These are phyloP conservation scores for Chironomus tentans DNA, from an alignment of 2,888 invertebrate species.

Conservation along the genomic window DNA sequence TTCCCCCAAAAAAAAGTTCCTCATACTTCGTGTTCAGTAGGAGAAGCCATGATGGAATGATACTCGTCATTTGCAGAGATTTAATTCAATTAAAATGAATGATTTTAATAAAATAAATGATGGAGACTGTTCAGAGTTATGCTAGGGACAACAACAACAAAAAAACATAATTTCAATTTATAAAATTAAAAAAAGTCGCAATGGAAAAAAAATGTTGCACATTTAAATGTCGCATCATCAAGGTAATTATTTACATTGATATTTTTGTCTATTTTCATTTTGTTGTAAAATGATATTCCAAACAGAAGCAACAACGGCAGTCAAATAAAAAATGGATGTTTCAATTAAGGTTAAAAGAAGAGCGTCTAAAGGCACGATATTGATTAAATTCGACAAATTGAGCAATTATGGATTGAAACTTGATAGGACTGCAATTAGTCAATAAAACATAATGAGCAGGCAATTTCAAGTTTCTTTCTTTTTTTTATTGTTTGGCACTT, in stretches of 20 bases:
- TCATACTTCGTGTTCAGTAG: too few species aligned
- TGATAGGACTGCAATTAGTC: neutral
- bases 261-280: too few species aligned
- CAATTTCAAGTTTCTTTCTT: neutral
- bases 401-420: neutral
- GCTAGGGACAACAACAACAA: too few species aligned
- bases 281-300: too few species aligned
- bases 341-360: neutral
- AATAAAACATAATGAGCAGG: neutral
- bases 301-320: too few species aligned
- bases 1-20: too few species aligned
- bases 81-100: conserved; percentile 6
- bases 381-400: neutral
- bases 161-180: too few species aligned
- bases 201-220: too few species aligned
- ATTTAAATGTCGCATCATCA: too few species aligned
- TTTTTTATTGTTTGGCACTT: too few species aligned
- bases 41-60: neutral
- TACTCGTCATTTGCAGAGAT: conserved; percentile 5
- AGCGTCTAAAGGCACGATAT: neutral
- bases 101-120: neutral
- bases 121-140: neutral
- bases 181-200: too few species aligned
- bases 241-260: too few species aligned
- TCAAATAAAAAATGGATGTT: neutral